These are phyloP conservation scores for Montifringilla adamsi DNA, from an alignment of 2,113 vertebrate genomes.

Conservation along the genomic window DNA sequence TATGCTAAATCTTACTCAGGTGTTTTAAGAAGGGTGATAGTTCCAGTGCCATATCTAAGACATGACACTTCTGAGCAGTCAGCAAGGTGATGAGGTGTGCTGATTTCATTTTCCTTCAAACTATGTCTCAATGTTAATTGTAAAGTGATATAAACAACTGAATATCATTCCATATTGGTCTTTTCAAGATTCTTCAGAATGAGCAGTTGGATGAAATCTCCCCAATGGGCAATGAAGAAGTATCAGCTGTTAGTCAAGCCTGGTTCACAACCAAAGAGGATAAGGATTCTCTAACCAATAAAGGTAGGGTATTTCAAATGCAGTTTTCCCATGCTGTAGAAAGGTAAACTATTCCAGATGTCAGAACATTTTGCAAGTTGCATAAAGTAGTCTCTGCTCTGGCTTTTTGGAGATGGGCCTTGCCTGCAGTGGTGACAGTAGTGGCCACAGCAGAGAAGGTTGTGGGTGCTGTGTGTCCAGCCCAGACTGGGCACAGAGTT, in stretches of 20 bases:
- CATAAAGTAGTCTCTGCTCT: not conserved
- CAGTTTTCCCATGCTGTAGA: not conserved
- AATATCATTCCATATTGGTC: not conserved
- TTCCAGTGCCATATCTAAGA: not conserved
- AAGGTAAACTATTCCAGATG: not conserved
- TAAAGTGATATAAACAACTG: not conserved
- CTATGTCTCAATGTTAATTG: not conserved
- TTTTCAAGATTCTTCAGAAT: slow-evolving; percentile 87
- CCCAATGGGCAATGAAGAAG: slow-evolving; percentile 82
- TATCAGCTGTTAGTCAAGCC: slow-evolving; percentile 94
- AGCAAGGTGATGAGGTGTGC: not conserved
- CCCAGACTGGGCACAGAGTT: not conserved
- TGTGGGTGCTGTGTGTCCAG: not conserved
- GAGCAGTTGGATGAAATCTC: slow-evolving; percentile 83
- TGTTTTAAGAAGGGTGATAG: not conserved
- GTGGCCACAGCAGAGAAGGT: not conserved
- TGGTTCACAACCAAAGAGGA: slow-evolving; percentile 99
- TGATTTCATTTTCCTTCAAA: not conserved
- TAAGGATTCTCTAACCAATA: slow-evolving; percentile 95
- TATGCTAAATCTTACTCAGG: not conserved
- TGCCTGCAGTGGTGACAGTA: not conserved
- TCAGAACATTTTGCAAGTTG: not conserved
- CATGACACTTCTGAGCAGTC: not conserved
- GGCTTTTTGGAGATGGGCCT: not conserved
- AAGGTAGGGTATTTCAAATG: slow-evolving; percentile 79